Conservation (phyloP, 2,888 invertebrate species). For the Hedya salicella region DNA sequence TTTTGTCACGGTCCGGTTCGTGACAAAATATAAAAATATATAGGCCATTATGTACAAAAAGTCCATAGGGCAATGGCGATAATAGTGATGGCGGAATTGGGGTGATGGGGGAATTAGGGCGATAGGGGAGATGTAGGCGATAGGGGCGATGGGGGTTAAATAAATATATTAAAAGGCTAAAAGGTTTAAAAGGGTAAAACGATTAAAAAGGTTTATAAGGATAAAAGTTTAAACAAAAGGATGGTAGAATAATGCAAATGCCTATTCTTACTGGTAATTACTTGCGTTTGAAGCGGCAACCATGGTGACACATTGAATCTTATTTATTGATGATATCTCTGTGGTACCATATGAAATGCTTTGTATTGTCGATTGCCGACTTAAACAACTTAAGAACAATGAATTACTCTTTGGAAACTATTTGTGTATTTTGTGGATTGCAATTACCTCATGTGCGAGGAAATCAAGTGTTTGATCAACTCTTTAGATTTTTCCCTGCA, state of each 20-base stretch:
- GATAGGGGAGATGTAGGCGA: too few relatives aligned
- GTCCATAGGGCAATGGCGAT: too few relatives aligned
- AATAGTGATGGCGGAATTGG: too few relatives aligned
- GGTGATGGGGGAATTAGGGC: too few relatives aligned
- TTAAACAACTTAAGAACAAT: slow-evolving; percentile 1
- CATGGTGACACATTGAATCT: background rate
- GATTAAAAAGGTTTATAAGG: too few relatives aligned
- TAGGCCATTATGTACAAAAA: too few relatives aligned
- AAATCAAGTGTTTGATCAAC: slow-evolving; percentile 3
- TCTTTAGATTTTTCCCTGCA: background rate
- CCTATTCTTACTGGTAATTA: background rate
- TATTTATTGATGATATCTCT: slow-evolving; percentile 1
- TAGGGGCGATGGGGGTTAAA: too few relatives aligned
- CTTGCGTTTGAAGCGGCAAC: background rate
- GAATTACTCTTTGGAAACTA: background rate
- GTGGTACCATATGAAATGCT: slow-evolving; percentile 5
- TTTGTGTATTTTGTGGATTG: background rate
- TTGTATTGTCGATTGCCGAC: background rate
- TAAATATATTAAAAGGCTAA: too few relatives aligned
- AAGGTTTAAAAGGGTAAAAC: too few relatives aligned
- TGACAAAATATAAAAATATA: too few relatives aligned
- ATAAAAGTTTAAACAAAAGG: too few relatives aligned
- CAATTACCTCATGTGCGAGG: background rate
- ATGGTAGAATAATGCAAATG: background rate
- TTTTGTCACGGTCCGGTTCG: too few relatives aligned